Evolutionary conservation across 1,140 invertebrate species (phyloP), one percentile per base, ranked within the genome.

Genomic region (Coptotermes formosanus): DNA sequence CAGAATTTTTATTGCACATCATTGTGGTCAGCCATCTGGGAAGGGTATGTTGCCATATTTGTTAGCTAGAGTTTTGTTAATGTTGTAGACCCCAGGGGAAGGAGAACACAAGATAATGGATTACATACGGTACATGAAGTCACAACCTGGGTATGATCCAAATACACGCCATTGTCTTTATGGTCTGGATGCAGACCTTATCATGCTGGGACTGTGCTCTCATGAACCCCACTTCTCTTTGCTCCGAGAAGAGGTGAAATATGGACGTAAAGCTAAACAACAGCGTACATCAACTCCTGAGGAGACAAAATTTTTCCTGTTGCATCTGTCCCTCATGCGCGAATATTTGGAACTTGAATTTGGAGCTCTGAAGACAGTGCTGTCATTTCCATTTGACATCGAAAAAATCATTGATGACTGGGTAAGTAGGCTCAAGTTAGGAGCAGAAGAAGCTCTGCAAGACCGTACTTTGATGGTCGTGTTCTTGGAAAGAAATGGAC

Each of bases 51-150:
- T n/a, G n/a, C n/a, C n/a, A n/a, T n/a, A n/a, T n/a, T n/a, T n/a
- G n/a, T n/a, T n/a, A n/a, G n/a, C n/a, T n/a, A n/a, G n/a, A n/a
- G n/a, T n/a, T 19, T 55, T 55, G 7, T 11, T 25, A n/a, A 69
- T 69, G 64, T 91, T 91, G 83, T 88, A 97, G 96, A 96, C 96
- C 8, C 97, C 98, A 43, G 98, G 98, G 25, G 98, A 99, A 93
- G 98, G 98, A 11, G 98, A 99, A 91, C 98, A 99, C 90, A 99
- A 99, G 92, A 98, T 99, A 83, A 99, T 99, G 98, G 98, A 99
- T 90, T 99, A 97, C 89, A 99, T 99, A 87, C 92, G 98, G 30
- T 97, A 95, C 91, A 92, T 97, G 89, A 95, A 96, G 89, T 93
- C 96, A 0, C 94, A 96, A 90, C 94, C 95, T 6, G 94, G 94